These are phyloP conservation scores for Falcunculus frontatus DNA, from an alignment of 2,113 vertebrate genomes.

Conservation along the genomic window DNA sequence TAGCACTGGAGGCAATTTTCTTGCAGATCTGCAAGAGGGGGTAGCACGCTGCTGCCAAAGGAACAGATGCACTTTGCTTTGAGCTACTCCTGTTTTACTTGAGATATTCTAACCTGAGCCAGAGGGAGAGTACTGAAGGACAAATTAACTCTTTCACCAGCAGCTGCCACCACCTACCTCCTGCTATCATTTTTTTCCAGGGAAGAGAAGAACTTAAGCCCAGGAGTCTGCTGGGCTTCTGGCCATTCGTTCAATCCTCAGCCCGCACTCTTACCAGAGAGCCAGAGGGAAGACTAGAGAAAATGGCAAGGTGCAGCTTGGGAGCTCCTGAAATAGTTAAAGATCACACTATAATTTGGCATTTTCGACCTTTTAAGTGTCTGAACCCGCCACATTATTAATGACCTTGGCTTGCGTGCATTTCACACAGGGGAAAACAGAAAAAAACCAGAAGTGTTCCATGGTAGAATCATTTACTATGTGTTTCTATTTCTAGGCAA, in stretches of 20 bases:
- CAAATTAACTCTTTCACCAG: background rate
- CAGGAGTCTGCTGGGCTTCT: background rate
- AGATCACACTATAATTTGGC: background rate
- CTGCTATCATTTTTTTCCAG: background rate
- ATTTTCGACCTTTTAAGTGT: background rate
- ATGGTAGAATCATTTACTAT: background rate
- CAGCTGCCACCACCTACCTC: background rate
- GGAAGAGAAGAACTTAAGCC: background rate
- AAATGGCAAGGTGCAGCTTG: background rate
- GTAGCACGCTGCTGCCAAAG: background rate
- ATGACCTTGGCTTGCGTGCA: background rate
- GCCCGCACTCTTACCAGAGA: background rate
- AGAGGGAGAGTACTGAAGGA: background rate
- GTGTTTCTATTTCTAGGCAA: constrained; percentile 19
- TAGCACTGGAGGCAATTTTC: background rate
- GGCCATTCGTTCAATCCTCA: background rate
- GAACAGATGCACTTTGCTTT: background rate
- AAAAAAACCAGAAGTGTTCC: background rate
- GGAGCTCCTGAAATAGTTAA: background rate
- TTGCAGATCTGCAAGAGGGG: background rate
- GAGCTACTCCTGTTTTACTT: background rate
- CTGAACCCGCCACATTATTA: background rate
- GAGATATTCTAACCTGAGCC: background rate
- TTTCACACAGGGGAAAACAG: background rate
- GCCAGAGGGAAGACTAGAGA: background rate